Evolutionary conservation across 2,888 invertebrate genomes (phyloP).

Genomic region (Thereva nobilitata): DNA sequence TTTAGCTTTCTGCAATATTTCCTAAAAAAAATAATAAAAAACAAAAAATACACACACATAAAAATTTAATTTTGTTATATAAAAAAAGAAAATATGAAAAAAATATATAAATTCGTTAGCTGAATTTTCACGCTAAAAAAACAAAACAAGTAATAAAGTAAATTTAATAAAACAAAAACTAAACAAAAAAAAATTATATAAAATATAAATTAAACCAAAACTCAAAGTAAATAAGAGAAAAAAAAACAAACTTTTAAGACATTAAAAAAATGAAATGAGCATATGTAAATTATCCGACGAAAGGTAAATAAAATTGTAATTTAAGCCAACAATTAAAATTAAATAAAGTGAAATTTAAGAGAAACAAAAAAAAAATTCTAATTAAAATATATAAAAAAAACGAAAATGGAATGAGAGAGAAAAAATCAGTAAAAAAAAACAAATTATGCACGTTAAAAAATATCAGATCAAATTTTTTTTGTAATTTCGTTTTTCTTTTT

Average conservation of each 20-base stretch:
- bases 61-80: conserved; percentile 22
- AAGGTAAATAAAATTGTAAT: background rate
- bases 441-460: conserved; percentile 23
- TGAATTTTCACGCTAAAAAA: conserved; percentile 43
- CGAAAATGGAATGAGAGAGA: conserved; percentile 8
- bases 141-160: conserved; percentile 20
- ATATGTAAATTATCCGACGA: background rate
- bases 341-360: no score
- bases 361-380: conserved; percentile 6
- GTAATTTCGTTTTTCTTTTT: conserved; percentile 19
- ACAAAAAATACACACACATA: conserved; percentile 5
- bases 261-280: conserved; percentile 7
- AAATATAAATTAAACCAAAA: conserved; percentile 40
- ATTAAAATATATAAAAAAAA: conserved; percentile 20
- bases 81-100: conserved; percentile 35
- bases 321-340: no score
- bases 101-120: conserved; percentile 39
- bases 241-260: conserved; percentile 19
- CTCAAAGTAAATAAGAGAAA: conserved; percentile 34
- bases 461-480: conserved; percentile 18
- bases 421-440: conserved; percentile 4
- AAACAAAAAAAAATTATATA: conserved; percentile 26
- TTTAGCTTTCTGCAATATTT: no score
- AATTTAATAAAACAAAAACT: conserved; percentile 17
- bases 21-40: no score